Conservation (phyloP, 1,140 invertebrate species). For the Lepidurus packardi region DNA sequence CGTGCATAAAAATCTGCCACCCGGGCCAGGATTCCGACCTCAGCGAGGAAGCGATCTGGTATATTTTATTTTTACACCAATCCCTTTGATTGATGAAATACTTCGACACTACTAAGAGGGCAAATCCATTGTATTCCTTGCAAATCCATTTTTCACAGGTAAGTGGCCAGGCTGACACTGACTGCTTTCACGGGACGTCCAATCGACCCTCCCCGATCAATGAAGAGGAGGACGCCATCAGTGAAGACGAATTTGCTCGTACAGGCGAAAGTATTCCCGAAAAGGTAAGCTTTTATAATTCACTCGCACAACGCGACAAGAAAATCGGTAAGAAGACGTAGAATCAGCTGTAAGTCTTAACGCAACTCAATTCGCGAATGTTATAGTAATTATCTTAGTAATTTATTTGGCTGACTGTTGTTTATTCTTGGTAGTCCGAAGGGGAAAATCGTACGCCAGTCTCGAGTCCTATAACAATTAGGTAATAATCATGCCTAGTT, state of each 20-base stretch:
- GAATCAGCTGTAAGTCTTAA: background rate
- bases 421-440: background rate
- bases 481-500: background rate
- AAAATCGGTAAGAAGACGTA: no score
- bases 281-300: background rate
- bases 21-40: constrained; percentile 85
- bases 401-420: background rate
- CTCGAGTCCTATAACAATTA: background rate
- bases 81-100: background rate
- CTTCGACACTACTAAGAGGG: background rate
- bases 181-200: background rate
- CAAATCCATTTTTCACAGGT: background rate
- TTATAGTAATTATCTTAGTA: background rate
- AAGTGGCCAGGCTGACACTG: background rate
- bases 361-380: background rate
- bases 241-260: background rate
- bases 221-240: constrained; percentile 25
- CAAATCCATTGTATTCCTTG: background rate
- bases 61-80: background rate
- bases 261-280: background rate
- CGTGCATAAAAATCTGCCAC: constrained; percentile 87
- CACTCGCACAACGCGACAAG: background rate
- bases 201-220: constrained; percentile 24
- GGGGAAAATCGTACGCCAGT: background rate
- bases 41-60: constrained; percentile 76